phyloP scores from a whole-genome alignment of 2,113 vertebrate genomes.

The Perca schrenkii region DNA sequence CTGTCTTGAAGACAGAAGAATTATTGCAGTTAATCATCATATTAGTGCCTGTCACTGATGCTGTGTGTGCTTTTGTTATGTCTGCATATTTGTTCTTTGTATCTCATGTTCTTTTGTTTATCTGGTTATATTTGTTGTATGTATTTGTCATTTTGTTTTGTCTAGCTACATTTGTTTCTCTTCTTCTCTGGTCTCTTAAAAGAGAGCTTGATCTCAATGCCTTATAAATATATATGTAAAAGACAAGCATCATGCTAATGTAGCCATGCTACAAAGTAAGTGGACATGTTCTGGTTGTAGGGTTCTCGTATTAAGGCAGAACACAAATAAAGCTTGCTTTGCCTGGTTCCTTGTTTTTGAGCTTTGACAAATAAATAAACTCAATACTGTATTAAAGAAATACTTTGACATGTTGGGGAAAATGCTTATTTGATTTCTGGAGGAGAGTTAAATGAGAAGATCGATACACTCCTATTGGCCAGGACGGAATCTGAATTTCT shows the following conservation, averaged over 20 bases:
- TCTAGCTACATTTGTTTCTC: background rate
- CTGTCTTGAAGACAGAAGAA: too few relatives aligned
- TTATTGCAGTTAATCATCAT: too few relatives aligned
- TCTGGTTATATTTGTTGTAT: background rate
- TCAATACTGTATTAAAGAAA: background rate
- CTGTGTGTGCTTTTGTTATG: background rate
- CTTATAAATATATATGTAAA: background rate
- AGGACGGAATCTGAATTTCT: too few relatives aligned
- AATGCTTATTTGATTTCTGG: too few relatives aligned
- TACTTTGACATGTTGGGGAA: too few relatives aligned
- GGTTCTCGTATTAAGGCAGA: background rate
- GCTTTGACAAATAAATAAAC: background rate
- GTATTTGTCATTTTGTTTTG: background rate
- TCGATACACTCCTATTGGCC: too few relatives aligned
- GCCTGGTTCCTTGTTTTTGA: background rate
- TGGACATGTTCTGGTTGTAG: background rate
- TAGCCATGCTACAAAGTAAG: background rate
- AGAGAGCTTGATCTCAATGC: background rate
- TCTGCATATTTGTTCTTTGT: background rate
- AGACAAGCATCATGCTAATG: background rate
- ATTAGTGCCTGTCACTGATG: background rate
- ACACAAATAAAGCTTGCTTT: background rate
- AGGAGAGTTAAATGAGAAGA: too few relatives aligned
- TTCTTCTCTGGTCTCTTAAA: background rate
- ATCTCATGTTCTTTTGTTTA: background rate